A percentile compares a stretch with the other conserved stretches of the same genome.
phyloP scores from a whole-genome alignment of 2,113 vertebrate species.

The Columbina picui region DNA sequence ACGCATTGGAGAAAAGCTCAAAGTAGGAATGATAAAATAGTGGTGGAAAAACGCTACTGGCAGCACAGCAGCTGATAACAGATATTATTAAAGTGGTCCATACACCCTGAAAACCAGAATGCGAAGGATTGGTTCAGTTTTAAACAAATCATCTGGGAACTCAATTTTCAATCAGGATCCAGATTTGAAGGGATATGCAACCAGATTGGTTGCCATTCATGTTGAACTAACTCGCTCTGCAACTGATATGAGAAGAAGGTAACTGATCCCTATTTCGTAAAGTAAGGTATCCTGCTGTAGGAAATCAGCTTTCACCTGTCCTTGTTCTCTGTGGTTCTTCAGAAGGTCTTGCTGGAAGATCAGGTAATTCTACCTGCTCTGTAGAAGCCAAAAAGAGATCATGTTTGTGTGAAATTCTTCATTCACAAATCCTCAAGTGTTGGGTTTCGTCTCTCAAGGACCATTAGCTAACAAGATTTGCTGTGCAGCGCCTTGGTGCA shows the following conservation, averaged over 20 bases:
- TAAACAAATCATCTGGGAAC: neutral
- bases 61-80: neutral
- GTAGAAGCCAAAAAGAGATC: slow-evolving; percentile 12
- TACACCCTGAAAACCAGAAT: neutral
- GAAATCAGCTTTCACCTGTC: slow-evolving; percentile 58
- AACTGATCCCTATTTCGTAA: neutral
- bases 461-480: slow-evolving; percentile 54
- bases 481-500: neutral
- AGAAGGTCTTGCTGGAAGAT: slow-evolving; percentile 48
- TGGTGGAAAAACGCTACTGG: neutral
- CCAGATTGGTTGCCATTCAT: slow-evolving; percentile 25
- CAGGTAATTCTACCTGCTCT: slow-evolving; percentile 48
- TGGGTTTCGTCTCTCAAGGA: neutral
- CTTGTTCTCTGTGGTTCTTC: slow-evolving; percentile 9
- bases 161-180: slow-evolving; percentile 44
- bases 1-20: neutral
- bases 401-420: slow-evolving; percentile 48
- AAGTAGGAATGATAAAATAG: neutral
- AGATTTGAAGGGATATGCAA: slow-evolving; percentile 38
- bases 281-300: slow-evolving; percentile 3
- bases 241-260: slow-evolving; percentile 18
- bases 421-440: slow-evolving; percentile 33
- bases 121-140: neutral
- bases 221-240: slow-evolving; percentile 7
- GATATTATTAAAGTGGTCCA: neutral